Evolutionary conservation across 1,140 invertebrate genomes (phyloP).

Genomic region (Penaeus indicus): DNA sequence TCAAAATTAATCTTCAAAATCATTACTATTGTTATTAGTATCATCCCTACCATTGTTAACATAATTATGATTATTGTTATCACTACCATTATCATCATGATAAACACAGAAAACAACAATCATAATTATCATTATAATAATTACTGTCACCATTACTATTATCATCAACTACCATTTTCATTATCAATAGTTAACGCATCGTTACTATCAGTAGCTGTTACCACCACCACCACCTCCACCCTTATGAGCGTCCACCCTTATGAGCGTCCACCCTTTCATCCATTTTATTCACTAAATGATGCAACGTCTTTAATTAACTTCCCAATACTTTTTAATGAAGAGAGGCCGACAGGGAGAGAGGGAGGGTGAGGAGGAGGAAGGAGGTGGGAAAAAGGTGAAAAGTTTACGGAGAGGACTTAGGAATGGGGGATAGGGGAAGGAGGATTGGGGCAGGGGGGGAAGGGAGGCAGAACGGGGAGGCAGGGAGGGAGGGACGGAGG

Average conservation of each 20-base stretch:
- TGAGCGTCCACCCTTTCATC: background rate
- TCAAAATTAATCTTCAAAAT: background rate
- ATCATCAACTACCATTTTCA: no score
- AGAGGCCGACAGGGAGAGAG: background rate
- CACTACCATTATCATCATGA: no score
- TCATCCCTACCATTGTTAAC: background rate
- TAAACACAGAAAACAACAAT: no score
- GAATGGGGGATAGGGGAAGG: background rate
- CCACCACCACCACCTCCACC: background rate
- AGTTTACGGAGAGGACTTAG: background rate
- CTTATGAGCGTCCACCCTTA: no score
- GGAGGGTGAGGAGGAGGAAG: background rate
- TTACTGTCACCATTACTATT: no score
- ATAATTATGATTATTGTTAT: background rate
- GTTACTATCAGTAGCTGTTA: background rate
- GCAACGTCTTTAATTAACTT: background rate
- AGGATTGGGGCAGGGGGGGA: background rate
- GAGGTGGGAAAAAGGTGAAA: background rate
- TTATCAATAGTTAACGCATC: background rate
- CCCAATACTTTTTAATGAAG: background rate
- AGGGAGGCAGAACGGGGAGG: background rate
- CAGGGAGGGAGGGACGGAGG: slow-evolving; percentile 61
- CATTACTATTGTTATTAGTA: background rate
- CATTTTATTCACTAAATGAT: background rate
- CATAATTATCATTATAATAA: no score